These are phyloP conservation scores for Scrobipalpa atriplicella DNA, from an alignment of 2,888 invertebrate species.

Conservation along the genomic window DNA sequence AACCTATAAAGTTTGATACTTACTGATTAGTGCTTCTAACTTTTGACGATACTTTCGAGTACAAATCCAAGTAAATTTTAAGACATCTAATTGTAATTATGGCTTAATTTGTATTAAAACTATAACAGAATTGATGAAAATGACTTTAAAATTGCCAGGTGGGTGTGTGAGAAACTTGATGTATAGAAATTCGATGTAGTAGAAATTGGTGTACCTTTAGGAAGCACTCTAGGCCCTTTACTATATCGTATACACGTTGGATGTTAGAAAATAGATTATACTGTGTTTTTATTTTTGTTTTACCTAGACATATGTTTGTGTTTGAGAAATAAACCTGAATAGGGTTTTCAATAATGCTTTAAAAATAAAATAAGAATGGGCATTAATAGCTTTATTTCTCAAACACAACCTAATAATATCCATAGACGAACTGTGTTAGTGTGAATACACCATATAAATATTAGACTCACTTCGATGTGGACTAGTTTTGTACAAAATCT, in stretches of 20 bases:
- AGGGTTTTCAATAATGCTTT: no score
- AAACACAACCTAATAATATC: constrained; percentile 44
- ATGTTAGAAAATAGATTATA: constrained; percentile 26
- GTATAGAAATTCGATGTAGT: constrained; percentile 35
- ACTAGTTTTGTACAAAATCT: constrained; percentile 49
- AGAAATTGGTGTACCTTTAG: constrained; percentile 57
- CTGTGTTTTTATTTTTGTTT: not conserved
- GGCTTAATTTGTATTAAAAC: not conserved
- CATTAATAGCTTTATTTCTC: constrained; percentile 33
- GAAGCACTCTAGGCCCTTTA: constrained; percentile 46
- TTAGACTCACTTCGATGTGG: constrained; percentile 54
- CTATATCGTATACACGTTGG: constrained; percentile 41
- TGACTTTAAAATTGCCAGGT: constrained; percentile 10
- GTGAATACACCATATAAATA: constrained; percentile 24
- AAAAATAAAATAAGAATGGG: not conserved
- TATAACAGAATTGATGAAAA: not conserved
- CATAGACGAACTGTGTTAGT: not conserved
- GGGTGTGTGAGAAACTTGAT: constrained; percentile 33
- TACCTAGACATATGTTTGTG: constrained; percentile 8
- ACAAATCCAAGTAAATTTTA: not conserved
- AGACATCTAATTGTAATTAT: not conserved
- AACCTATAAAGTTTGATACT: not conserved
- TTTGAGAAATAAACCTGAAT: constrained; percentile 4
- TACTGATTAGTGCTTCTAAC: not conserved
- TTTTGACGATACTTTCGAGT: not conserved